Percentiles rank a stretch among this genome's conserved stretches.
phyloP scores from a whole-genome alignment of 2,888 invertebrate species.

The Habroteleia sp. region DNA sequence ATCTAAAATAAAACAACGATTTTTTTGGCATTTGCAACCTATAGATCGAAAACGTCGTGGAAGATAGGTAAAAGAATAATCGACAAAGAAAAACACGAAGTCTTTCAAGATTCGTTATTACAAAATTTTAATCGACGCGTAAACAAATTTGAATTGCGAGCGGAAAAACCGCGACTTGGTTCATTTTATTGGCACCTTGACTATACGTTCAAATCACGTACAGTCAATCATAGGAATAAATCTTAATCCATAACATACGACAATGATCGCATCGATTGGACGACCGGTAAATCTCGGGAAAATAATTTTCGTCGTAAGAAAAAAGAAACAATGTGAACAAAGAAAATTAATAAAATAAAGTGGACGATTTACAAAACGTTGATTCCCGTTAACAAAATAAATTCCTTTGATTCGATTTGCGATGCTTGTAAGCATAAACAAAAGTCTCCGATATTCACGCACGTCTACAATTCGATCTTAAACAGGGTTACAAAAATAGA shows the following conservation, averaged over 20 bases:
- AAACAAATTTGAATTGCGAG: slow-evolving; percentile 1
- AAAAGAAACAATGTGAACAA: no score
- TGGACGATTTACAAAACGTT: slow-evolving; percentile 20
- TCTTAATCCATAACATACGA: slow-evolving; percentile 30
- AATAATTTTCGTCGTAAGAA: slow-evolving; percentile 13
- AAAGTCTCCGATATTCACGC: slow-evolving; percentile 52
- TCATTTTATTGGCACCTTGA: slow-evolving; percentile 46
- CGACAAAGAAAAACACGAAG: slow-evolving; percentile 8
- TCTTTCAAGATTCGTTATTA: background rate
- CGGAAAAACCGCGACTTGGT: background rate
- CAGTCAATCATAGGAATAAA: slow-evolving; percentile 33
- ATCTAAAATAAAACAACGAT: slow-evolving; percentile 37
- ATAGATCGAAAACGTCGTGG: slow-evolving; percentile 22
- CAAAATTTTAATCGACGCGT: slow-evolving; percentile 6
- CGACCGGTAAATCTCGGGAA: slow-evolving; percentile 26
- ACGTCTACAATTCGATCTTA: slow-evolving; percentile 40
- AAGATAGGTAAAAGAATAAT: slow-evolving; percentile 20
- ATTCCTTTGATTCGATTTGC: slow-evolving; percentile 18
- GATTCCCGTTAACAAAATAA: slow-evolving; percentile 36
- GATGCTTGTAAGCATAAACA: slow-evolving; percentile 38
- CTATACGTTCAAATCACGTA: slow-evolving; percentile 19
- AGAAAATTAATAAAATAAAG: slow-evolving; percentile 3
- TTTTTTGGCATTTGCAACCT: slow-evolving; percentile 39
- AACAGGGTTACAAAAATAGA: slow-evolving; percentile 59
- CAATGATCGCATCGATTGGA: slow-evolving; percentile 9